These are phyloP conservation scores for Hippocampus mohnikei DNA, from an alignment of 2,113 vertebrate genomes.

Conservation along the genomic window DNA sequence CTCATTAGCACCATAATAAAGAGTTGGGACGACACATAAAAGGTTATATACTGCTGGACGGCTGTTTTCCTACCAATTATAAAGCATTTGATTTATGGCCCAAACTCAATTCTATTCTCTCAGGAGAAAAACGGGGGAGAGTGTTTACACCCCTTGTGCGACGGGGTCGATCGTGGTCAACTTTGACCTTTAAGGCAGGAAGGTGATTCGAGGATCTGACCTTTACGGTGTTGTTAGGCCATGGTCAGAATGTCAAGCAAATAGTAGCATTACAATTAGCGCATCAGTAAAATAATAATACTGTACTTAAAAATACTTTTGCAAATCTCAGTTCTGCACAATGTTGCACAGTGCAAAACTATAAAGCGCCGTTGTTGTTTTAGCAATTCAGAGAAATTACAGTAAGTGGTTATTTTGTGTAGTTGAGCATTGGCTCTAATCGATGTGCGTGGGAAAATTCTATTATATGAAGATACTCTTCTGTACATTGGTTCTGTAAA, in stretches of 20 bases:
- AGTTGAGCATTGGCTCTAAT: too few relatives aligned
- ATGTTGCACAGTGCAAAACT: background rate
- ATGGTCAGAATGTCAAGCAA: background rate
- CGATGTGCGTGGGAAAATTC: too few relatives aligned
- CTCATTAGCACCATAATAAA: conserved; percentile 77
- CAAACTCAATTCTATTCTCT: conserved; percentile 55
- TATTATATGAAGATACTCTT: too few relatives aligned
- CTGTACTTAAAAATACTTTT: background rate
- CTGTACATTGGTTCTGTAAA: too few relatives aligned
- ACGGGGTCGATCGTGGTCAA: conserved; percentile 54
- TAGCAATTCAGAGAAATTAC: too few relatives aligned
- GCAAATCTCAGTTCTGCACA: background rate
- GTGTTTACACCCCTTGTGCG: conserved; percentile 59
- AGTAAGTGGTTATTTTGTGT: too few relatives aligned
- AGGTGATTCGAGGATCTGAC: conserved; percentile 37
- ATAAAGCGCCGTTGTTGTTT: background rate
- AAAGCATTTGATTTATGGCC: conserved; percentile 69
- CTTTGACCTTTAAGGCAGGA: conserved; percentile 56
- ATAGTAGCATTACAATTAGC: background rate
- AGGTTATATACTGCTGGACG: conserved; percentile 77
- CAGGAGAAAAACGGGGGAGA: conserved; percentile 44
- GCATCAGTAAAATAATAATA: background rate
- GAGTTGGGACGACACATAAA: conserved; percentile 74
- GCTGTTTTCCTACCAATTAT: conserved; percentile 77
- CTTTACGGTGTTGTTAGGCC: conserved; percentile 41